Percentiles rank a stretch among this genome's conserved stretches.
These are phyloP conservation scores for Sphaerodactylus townsendi DNA, from an alignment of 2,113 vertebrate genomes.

Conservation along the genomic window DNA sequence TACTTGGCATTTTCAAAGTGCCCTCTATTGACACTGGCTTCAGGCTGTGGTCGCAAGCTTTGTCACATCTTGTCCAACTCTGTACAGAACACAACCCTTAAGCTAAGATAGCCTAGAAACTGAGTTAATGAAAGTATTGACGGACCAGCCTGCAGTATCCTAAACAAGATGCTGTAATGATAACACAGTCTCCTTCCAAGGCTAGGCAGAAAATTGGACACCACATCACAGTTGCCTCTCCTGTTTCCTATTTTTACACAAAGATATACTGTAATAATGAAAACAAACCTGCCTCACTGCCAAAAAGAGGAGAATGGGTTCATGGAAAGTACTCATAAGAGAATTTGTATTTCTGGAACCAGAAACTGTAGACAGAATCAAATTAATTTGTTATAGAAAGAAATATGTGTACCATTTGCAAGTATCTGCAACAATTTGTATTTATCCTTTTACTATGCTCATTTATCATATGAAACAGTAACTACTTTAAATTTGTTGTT, in stretches of 20 bases:
- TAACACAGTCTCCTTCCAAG: slow-evolving; percentile 13
- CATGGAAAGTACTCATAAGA: slow-evolving; percentile 32
- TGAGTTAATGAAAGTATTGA: slow-evolving; percentile 52
- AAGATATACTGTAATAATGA: slow-evolving; percentile 34
- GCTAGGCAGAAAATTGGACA: slow-evolving; percentile 30
- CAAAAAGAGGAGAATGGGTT: slow-evolving; percentile 34
- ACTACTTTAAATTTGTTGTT: not conserved
- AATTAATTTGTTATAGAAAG: slow-evolving; percentile 32
- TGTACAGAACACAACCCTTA: slow-evolving; percentile 10
- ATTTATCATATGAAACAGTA: not conserved
- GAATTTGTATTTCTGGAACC: slow-evolving; percentile 13
- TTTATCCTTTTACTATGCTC: not conserved
- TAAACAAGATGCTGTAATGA: slow-evolving; percentile 29
- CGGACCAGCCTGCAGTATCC: slow-evolving; percentile 14
- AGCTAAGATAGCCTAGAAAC: slow-evolving; percentile 45
- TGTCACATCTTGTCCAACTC: slow-evolving; percentile 13
- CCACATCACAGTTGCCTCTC: not conserved
- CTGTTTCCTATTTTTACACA: not conserved
- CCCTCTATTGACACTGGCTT: slow-evolving; percentile 27
- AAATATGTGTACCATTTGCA: slow-evolving; percentile 27
- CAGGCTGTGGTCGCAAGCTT: slow-evolving; percentile 5
- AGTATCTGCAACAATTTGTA: slow-evolving; percentile 7
- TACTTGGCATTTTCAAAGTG: not conserved
- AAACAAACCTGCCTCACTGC: slow-evolving; percentile 23
- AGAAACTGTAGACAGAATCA: slow-evolving; percentile 41